Evolutionary conservation across 2,888 invertebrate species (phyloP).

Genomic region (Aplocera efformata): DNA sequence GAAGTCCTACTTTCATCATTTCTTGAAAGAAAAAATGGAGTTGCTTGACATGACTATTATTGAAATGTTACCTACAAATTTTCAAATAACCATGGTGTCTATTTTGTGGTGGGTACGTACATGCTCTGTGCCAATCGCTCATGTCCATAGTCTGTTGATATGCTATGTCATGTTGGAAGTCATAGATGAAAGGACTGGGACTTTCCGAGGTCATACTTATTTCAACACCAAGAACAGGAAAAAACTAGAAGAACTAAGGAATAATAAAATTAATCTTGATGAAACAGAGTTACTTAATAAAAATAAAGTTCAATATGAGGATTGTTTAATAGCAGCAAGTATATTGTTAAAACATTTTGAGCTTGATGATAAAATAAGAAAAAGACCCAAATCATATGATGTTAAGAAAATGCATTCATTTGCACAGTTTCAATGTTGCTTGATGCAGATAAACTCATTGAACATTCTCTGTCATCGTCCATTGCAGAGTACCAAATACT

Average conservation of each 20-base stretch:
- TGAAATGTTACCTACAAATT: slow-evolving; percentile 73
- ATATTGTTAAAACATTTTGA: slow-evolving; percentile 81
- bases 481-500: slow-evolving; percentile 77
- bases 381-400: slow-evolving; percentile 79
- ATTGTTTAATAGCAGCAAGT: slow-evolving; percentile 80
- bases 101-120: slow-evolving; percentile 81
- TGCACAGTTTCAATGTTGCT: slow-evolving; percentile 84
- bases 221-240: slow-evolving; percentile 70
- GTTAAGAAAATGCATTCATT: slow-evolving; percentile 80
- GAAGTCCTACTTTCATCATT: slow-evolving; percentile 63
- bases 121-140: slow-evolving; percentile 59
- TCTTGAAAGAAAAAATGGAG: slow-evolving; percentile 66
- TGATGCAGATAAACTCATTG: slow-evolving; percentile 80
- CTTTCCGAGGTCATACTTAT: slow-evolving; percentile 64
- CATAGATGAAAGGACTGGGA: slow-evolving; percentile 80
- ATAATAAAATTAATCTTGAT: slow-evolving; percentile 23
- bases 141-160: slow-evolving; percentile 80
- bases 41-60: slow-evolving; percentile 53
- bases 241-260: slow-evolving; percentile 54
- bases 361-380: slow-evolving; percentile 75
- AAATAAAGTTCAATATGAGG: slow-evolving; percentile 74
- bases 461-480: slow-evolving; percentile 84
- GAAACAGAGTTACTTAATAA: slow-evolving; percentile 63
- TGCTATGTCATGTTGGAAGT: slow-evolving; percentile 79
- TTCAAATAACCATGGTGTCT: slow-evolving; percentile 80